Evolutionary conservation across 2,797 vertebrate genomes (phyloP).

Genomic region (Adelosebastes latens): DNA sequence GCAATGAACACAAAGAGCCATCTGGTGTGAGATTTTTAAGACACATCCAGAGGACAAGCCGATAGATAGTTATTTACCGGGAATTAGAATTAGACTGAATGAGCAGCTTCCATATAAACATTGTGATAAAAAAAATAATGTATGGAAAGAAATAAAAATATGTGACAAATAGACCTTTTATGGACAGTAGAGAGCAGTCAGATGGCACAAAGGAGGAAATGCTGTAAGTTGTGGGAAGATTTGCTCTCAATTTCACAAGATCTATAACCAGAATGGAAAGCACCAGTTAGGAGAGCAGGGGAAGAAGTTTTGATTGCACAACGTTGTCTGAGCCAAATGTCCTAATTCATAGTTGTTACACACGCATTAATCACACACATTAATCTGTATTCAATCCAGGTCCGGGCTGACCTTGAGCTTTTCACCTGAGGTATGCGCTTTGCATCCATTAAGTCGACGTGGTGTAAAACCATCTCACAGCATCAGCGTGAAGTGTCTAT

Average conservation of each 20-base stretch:
- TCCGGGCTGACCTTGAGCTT: constrained; percentile 78
- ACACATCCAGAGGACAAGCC: constrained; percentile 74
- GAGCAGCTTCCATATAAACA: constrained; percentile 15
- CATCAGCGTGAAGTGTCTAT: constrained; percentile 84
- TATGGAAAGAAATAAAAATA: neutral
- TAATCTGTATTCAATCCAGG: constrained; percentile 76
- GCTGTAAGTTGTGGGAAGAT: neutral
- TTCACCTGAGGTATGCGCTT: constrained; percentile 77
- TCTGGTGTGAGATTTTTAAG: constrained; percentile 77
- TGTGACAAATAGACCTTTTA: neutral
- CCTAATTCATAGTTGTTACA: constrained; percentile 59
- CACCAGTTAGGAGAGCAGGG: neutral
- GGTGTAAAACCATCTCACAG: constrained; percentile 78
- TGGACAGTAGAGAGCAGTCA: neutral
- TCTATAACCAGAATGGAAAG: constrained; percentile 24
- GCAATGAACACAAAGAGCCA: constrained; percentile 79
- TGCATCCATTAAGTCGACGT: constrained; percentile 78
- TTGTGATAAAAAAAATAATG: neutral
- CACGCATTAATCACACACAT: constrained; percentile 69
- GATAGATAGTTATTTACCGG: constrained; percentile 76
- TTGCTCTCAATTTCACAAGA: neutral
- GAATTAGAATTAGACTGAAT: constrained; percentile 64
- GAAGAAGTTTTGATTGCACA: constrained; percentile 47
- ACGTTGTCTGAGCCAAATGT: constrained; percentile 49
- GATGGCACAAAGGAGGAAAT: neutral